Conservation (phyloP, 2,888 invertebrate genomes). For the Andrena bicolor region DNA sequence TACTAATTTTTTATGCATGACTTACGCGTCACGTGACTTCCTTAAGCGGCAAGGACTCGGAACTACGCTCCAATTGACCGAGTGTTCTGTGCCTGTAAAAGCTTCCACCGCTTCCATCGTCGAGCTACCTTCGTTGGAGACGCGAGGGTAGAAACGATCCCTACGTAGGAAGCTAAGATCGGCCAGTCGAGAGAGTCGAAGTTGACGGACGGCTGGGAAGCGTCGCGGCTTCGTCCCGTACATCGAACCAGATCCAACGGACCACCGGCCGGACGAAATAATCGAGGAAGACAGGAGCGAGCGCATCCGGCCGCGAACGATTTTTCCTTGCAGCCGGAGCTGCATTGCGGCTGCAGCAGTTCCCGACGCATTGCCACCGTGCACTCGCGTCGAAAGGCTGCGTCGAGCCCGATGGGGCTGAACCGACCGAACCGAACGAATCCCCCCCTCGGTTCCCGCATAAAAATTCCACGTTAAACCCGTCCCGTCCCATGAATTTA, state of each 20-base stretch:
- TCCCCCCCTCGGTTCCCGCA: not conserved
- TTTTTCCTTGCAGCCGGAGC: constrained; percentile 65
- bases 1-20: constrained; percentile 38
- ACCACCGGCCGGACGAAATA: not conserved
- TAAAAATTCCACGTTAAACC: not conserved
- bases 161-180: not conserved
- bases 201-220: not conserved
- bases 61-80: not conserved
- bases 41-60: constrained; percentile 15
- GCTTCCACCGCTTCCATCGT: too few species aligned
- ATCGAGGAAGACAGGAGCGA: constrained; percentile 23
- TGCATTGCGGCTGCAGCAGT: constrained; percentile 74
- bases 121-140: too few species aligned
- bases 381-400: constrained; percentile 60
- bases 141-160: not conserved
- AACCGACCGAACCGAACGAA: constrained; percentile 33
- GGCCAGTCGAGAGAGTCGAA: not conserved
- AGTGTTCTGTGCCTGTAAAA: not conserved
- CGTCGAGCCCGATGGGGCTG: constrained; percentile 50
- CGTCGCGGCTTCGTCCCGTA: not conserved
- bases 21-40: constrained; percentile 38
- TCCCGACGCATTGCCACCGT: constrained; percentile 70
- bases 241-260: not conserved
- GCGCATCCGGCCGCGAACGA: constrained; percentile 62
- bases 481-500: not conserved